Base-by-base conservation (phyloP, 1,140 invertebrate species). In the Drosophila ficusphila region DNA sequence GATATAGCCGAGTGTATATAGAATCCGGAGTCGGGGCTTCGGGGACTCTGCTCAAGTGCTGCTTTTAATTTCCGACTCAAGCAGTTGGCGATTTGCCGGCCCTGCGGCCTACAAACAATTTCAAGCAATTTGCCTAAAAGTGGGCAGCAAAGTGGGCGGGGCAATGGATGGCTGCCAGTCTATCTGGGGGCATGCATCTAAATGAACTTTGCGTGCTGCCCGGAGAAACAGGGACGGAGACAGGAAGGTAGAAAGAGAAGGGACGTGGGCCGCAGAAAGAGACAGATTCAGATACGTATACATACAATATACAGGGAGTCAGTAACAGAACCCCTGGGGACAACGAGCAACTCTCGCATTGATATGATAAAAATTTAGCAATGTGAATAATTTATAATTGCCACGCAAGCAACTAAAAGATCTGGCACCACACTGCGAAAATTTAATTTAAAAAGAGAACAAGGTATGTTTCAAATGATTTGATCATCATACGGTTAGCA, bases 121-220 rank as follows among this genome's bases (percentile, higher is more conserved):
- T 67, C 44, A 68, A 76, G 61, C 61, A 88, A 89, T 88, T 86
- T 88, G 82, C 81, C 82, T 86, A 74, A 88, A 86, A 88, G 81
- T 86, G 79, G 72, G 72, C 79, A 79, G 58, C 60, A 12, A 19
- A 14, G 60, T 60, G 65, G 69, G 27, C 42, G 25, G 39, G 25
- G 19, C 54, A 64, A 64, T 61, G 60, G 23, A 64, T 64, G 56
- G 60, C 56, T 46, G 14, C 27, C 60, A 19, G 58, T 52, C 51
- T 90, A 90, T 89, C 86, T 65, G 21, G 60, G 64, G 41, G 69
- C 85, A 78, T 89, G 79, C 86, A 90, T 90, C 86, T 89, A 78
- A 90, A 89, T 89, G 62, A 86, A 67, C 57, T 70, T 86, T 81
- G 79, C 86, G 79, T 90, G 82, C 34, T 49, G 54, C 31, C 27